Percentiles rank a stretch among this genome's conserved stretches.
Conservation (phyloP, 2,113 vertebrate species). For the Mola mola region DNA sequence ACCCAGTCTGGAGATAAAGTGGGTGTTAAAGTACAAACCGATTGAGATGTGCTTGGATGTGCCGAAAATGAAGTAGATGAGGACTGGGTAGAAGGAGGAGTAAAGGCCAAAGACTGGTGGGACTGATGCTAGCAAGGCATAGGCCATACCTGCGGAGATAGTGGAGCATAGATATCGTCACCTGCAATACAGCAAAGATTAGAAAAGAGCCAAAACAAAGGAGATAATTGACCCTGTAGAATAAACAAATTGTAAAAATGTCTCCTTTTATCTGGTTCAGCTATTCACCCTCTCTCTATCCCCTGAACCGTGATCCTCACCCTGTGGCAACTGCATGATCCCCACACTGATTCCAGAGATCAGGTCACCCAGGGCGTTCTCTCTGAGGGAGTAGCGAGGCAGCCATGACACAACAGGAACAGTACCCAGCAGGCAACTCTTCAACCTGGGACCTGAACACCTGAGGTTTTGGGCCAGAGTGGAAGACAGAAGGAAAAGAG, state of each 20-base stretch:
- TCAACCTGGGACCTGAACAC: slow-evolving; percentile 79
- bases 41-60: slow-evolving; percentile 95
- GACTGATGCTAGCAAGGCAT: slow-evolving; percentile 90
- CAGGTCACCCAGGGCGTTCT: slow-evolving; percentile 88
- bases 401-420: slow-evolving; percentile 89
- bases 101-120: slow-evolving; percentile 93
- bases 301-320: slow-evolving; percentile 47
- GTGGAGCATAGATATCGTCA: neutral
- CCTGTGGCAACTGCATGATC: slow-evolving; percentile 95
- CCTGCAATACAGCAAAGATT: too few relatives aligned
- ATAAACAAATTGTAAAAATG: neutral
- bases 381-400: slow-evolving; percentile 87
- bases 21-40: slow-evolving; percentile 80
- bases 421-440: slow-evolving; percentile 76
- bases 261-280: neutral
- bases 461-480: slow-evolving; percentile 65
- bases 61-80: slow-evolving; percentile 95
- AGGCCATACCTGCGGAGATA: slow-evolving; percentile 86
- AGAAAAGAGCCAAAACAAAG: neutral
- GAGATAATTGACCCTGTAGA: neutral
- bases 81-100: slow-evolving; percentile 93
- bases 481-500: neutral
- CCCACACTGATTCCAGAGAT: slow-evolving; percentile 91
- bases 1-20: neutral
- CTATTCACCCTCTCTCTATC: too few relatives aligned